These are phyloP conservation scores for Ophion obscuratus DNA, from an alignment of 2,888 invertebrate species.

Conservation along the genomic window DNA sequence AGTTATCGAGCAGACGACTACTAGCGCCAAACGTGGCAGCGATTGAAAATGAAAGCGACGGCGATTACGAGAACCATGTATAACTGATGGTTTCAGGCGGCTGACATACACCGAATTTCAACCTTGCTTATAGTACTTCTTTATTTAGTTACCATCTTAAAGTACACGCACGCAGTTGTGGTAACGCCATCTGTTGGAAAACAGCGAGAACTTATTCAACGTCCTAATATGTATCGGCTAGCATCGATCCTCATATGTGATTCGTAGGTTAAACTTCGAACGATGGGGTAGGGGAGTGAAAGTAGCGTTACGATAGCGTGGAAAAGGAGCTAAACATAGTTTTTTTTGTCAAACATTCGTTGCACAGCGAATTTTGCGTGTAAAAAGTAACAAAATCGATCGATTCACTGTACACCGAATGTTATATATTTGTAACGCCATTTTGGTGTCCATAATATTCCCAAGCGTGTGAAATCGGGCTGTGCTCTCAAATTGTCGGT, in stretches of 20 bases:
- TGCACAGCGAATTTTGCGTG: background rate
- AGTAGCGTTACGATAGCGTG: background rate
- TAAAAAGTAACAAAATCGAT: background rate
- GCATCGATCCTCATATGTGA: background rate
- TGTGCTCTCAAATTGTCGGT: background rate
- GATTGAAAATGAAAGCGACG: too few relatives aligned
- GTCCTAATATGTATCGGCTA: background rate
- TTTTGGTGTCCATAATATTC: background rate
- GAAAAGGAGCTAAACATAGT: background rate
- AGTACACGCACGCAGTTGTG: too few relatives aligned
- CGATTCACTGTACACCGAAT: background rate
- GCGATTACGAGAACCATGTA: too few relatives aligned
- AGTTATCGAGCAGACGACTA: too few relatives aligned
- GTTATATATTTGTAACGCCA: background rate
- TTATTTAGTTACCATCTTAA: too few relatives aligned
- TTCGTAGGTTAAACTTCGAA: background rate
- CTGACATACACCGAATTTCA: too few relatives aligned
- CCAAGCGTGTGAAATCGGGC: background rate
- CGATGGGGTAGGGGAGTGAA: background rate
- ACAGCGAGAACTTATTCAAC: too few relatives aligned
- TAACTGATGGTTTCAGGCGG: too few relatives aligned
- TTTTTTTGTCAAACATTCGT: background rate
- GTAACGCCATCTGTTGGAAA: too few relatives aligned
- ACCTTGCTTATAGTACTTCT: too few relatives aligned
- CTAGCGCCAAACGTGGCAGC: too few relatives aligned